These are phyloP conservation scores for Callorhinus ursinus DNA, from an alignment of 2,113 vertebrate genomes.

Conservation along the genomic window DNA sequence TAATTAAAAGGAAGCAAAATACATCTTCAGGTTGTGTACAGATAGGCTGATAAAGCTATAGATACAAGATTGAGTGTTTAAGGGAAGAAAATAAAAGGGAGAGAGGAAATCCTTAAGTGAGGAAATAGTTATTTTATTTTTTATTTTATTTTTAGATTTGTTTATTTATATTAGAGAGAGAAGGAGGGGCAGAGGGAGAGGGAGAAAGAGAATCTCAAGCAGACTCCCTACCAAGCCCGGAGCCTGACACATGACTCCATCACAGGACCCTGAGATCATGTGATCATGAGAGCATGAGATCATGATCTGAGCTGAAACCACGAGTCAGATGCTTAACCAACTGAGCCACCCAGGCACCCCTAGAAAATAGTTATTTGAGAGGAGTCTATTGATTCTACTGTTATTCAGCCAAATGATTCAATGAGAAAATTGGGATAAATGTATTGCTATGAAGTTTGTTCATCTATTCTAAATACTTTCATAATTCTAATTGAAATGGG, in stretches of 20 bases:
- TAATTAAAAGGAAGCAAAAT: conserved; percentile 24
- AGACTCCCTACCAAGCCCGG: not conserved
- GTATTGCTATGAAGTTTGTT: not conserved
- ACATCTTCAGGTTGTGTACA: not conserved
- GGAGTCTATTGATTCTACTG: not conserved
- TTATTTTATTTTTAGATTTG: not conserved
- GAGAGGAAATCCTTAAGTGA: not conserved
- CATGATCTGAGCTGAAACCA: not conserved
- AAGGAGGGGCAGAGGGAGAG: not conserved
- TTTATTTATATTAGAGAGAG: not conserved
- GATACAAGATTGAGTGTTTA: not conserved
- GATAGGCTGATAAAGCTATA: not conserved
- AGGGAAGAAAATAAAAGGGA: not conserved
- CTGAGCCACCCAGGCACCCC: not conserved
- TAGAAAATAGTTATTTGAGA: not conserved
- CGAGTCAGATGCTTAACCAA: not conserved
- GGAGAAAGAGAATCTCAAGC: not conserved
- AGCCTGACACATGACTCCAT: not conserved
- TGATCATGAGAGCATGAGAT: not conserved
- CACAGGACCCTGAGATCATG: not conserved
- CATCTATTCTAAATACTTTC: not conserved
- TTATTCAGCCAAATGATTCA: not conserved
- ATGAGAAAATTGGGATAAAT: not conserved
- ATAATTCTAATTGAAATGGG: not conserved
- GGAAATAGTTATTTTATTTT: not conserved